A percentile compares a stretch with the other conserved stretches of the same genome.
Conservation (phyloP, 2,113 vertebrate species). For the Dipodomys merriami region DNA sequence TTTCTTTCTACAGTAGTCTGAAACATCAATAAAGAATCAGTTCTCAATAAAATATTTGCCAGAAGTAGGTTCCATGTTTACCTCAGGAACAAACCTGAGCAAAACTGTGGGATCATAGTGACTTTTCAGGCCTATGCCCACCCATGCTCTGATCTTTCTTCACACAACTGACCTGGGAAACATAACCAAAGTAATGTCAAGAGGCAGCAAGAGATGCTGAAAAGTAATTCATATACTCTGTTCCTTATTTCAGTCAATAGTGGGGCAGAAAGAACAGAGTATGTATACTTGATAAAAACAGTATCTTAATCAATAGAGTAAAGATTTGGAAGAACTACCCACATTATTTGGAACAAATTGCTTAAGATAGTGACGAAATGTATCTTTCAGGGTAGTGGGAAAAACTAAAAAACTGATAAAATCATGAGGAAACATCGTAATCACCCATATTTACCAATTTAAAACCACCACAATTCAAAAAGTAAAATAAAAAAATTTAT, state of each 20-base stretch:
- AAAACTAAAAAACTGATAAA: not conserved
- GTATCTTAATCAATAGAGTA: not conserved
- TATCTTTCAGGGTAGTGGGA: not conserved
- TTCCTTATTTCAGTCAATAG: not conserved
- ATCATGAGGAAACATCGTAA: not conserved
- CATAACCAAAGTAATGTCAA: not conserved
- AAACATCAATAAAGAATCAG: not conserved
- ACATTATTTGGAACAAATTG: not conserved
- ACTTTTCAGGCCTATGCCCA: not conserved
- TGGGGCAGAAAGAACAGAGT: not conserved
- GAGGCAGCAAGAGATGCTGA: not conserved
- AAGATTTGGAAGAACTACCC: not conserved
- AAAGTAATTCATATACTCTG: not conserved
- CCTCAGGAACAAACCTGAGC: not conserved
- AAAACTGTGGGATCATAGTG: not conserved
- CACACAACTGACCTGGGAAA: not conserved
- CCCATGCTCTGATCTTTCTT: not conserved
- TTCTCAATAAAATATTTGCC: not conserved
- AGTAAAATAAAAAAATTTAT: not conserved
- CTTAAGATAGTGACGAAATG: not conserved
- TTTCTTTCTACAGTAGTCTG: not conserved
- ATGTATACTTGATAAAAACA: constrained; percentile 1
- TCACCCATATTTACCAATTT: not conserved
- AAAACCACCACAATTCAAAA: not conserved
- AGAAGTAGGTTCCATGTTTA: not conserved